phyloP scores from a whole-genome alignment of 2,113 vertebrate genomes.

The Atherinomorus stipes region DNA sequence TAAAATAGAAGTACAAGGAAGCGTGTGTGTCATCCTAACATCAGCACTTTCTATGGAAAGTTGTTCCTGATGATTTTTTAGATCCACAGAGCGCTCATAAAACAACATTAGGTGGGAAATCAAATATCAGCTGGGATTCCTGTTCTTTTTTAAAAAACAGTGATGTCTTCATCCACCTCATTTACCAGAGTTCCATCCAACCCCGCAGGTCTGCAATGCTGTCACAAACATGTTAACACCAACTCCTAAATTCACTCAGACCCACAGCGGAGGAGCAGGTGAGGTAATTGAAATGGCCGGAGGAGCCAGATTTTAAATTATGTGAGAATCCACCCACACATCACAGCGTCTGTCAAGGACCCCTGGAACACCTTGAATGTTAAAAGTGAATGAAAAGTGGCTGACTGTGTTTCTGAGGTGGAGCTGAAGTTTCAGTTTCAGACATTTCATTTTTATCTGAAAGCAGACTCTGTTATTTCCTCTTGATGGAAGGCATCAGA shows the following conservation, averaged over 20 bases:
- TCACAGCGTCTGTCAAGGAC: constrained; percentile 24
- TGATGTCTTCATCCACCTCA: neutral
- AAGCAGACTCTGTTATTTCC: too few relatives aligned
- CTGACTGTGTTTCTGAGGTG: too few relatives aligned
- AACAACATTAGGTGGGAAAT: too few relatives aligned
- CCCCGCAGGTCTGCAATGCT: too few relatives aligned
- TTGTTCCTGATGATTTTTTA: neutral
- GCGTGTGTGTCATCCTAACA: neutral
- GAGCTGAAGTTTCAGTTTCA: too few relatives aligned
- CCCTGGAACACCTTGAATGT: too few relatives aligned
- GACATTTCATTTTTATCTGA: too few relatives aligned
- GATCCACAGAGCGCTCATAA: neutral
- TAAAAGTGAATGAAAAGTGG: too few relatives aligned
- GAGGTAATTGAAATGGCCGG: constrained; percentile 22
- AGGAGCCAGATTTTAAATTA: constrained; percentile 6
- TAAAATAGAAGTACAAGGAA: too few relatives aligned
- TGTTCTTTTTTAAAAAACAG: neutral
- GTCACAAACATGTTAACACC: constrained; percentile 9
- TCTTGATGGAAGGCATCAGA: too few relatives aligned
- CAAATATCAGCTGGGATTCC: too few relatives aligned
- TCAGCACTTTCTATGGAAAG: neutral
- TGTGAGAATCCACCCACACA: constrained; percentile 30
- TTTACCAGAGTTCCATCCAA: neutral
- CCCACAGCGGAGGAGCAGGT: constrained; percentile 20
- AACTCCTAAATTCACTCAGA: neutral